A percentile compares a stretch with the other conserved stretches of the same genome.
These are phyloP conservation scores for Hyles lineata DNA, from an alignment of 2,888 invertebrate species.

Conservation along the genomic window DNA sequence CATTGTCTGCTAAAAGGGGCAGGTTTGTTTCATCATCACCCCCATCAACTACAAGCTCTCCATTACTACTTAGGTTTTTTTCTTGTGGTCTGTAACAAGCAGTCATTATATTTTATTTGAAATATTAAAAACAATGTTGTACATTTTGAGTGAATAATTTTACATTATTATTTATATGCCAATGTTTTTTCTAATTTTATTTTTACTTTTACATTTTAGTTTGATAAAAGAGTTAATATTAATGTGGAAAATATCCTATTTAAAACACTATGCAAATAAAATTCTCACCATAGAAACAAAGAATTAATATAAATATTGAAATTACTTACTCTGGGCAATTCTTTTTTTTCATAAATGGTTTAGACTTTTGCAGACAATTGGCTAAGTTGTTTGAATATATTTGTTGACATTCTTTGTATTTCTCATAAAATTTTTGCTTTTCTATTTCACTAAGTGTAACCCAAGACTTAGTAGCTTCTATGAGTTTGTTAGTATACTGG, in stretches of 20 bases:
- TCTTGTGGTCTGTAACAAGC: slow-evolving; percentile 13
- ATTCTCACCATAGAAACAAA: too few relatives aligned
- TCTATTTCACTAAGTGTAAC: slow-evolving; percentile 59
- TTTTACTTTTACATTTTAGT: too few relatives aligned
- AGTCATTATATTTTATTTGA: not conserved
- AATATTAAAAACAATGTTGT: not conserved
- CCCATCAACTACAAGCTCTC: not conserved
- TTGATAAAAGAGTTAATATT: too few relatives aligned
- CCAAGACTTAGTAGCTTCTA: slow-evolving; percentile 69
- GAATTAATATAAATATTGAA: too few relatives aligned
- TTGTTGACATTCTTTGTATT: slow-evolving; percentile 52
- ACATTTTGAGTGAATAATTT: too few relatives aligned
- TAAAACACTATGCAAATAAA: too few relatives aligned
- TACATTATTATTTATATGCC: too few relatives aligned
- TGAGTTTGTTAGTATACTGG: slow-evolving; percentile 48
- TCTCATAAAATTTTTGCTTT: slow-evolving; percentile 55
- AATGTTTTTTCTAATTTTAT: too few relatives aligned
- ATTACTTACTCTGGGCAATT: slow-evolving; percentile 31
- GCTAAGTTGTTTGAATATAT: slow-evolving; percentile 51
- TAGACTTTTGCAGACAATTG: slow-evolving; percentile 55
- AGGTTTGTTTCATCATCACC: not conserved
- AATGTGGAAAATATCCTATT: too few relatives aligned
- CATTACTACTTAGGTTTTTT: not conserved
- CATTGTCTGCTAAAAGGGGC: not conserved
- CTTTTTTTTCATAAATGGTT: slow-evolving; percentile 62